Evolutionary conservation across 1,140 invertebrate species (phyloP), one percentile per base, ranked within the genome.

Genomic region (Ooceraea biroi): DNA sequence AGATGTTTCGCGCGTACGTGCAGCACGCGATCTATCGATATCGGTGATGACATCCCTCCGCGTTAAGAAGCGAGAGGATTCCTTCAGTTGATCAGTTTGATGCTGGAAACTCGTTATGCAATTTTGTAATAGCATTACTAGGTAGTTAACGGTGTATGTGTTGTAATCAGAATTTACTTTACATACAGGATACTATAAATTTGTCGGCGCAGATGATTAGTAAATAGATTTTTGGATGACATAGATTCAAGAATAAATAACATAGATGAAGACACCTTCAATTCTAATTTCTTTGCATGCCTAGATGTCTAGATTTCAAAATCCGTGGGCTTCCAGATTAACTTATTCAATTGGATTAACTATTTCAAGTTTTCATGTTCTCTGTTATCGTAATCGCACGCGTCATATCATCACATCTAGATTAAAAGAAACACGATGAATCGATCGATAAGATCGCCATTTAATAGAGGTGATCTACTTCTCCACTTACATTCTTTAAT

Each of bases 21-120:
- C 65, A 44, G 76, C 76, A 80, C 76, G 76, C 76, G 76, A 80
- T 80, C 50, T 80, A 58, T 58, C 52, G 76, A 80, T 80, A 71
- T 71, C 50, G 36, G 11, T 36, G 76, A 80, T 80, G 69, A 57
- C 63, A 55, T 52, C 44, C 65, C 44, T 57, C n/a, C n/a, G 36
- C 7, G 65, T 27, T 14, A 36, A 78, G 36, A 0, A 27, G 63
- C 22, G n/a, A 36, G 11, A 30, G 11, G 58, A 58, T 69, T 71
- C 36, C n/a, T 17, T 8, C 17, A 19, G 52, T 44, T 22, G 41
- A 14, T 65, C 48, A 48, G 10, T 30, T 12, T 2, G 65, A 22
- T 17, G 19, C 27, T 65, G 14, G 14, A 68, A 52, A 27, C 50
- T 57, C 50, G 50, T 69, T 57, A 22, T 30, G 65, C 50, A 80